These are phyloP conservation scores for Syngnathus typhle DNA, from an alignment of 2,113 vertebrate species.

Conservation along the genomic window DNA sequence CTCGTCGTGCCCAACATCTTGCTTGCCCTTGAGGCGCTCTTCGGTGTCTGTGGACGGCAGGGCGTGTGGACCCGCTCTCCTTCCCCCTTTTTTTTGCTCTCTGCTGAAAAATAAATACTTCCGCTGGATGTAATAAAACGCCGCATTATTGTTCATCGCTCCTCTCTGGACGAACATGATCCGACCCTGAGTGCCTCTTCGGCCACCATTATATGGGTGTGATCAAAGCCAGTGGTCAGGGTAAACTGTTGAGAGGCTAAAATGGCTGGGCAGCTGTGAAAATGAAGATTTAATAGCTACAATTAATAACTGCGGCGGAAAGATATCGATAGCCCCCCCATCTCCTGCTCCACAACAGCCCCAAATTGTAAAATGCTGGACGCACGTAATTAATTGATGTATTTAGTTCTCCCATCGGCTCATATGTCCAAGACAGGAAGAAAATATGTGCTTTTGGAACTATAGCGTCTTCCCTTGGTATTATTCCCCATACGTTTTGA, in stretches of 20 bases:
- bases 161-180: slow-evolving; percentile 68
- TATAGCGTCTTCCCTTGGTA: neutral
- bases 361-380: slow-evolving; percentile 38
- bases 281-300: slow-evolving; percentile 68
- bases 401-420: slow-evolving; percentile 56
- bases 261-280: slow-evolving; percentile 64
- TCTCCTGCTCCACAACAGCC: slow-evolving; percentile 20
- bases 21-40: slow-evolving; percentile 22
- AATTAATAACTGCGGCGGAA: slow-evolving; percentile 68
- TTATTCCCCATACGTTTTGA: slow-evolving; percentile 3
- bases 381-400: slow-evolving; percentile 59
- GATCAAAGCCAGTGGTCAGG: slow-evolving; percentile 67
- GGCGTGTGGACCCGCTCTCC: slow-evolving; percentile 28
- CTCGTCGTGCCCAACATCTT: slow-evolving; percentile 12
- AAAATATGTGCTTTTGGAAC: neutral
- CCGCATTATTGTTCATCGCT: slow-evolving; percentile 69
- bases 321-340: slow-evolving; percentile 58
- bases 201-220: slow-evolving; percentile 57
- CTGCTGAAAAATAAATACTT: slow-evolving; percentile 71
- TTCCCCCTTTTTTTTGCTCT: slow-evolving; percentile 40
- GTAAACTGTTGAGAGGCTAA: slow-evolving; percentile 53
- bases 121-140: slow-evolving; percentile 72
- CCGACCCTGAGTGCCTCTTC: slow-evolving; percentile 58
- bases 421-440: slow-evolving; percentile 37
- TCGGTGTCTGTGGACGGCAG: slow-evolving; percentile 44